Base-by-base conservation (phyloP, 2,888 invertebrate species). In the Melinopterus prodromus region DNA sequence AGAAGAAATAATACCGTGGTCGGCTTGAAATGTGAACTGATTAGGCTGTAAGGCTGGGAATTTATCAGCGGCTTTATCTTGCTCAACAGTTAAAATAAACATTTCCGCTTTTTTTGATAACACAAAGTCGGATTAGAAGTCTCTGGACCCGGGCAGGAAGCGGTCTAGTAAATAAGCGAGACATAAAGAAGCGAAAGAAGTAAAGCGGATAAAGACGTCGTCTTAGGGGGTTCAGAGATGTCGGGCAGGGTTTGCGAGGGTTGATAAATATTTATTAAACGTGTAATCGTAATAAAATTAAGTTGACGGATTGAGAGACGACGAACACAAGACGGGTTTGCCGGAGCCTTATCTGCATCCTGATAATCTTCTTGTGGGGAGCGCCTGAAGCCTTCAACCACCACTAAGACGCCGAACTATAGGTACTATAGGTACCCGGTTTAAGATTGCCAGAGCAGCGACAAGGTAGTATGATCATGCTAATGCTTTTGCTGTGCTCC, bases 401-500 rank as follows among this genome's bases (percentile, higher is more conserved):
- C 88, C 84, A 84, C 87, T 87, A 88, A 88, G 88, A 88, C 85
- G 86, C 84, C 84, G 84, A 85, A 87, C 87, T 87, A 86, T 87
- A 86, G 87, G 85, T 86, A 87, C 87, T 87, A 86, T 87, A 86
- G 87, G 85, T 86, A 85, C 53, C 84, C 84, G 88, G 87, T 87
- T 87, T 88, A 88, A 88, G 88, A 88, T 87, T 79, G 9, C 84
- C 85, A 88, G 87, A 37, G n/a, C 74, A 37, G 36, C 37, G 74
- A 88, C 88, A 88, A 89, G 88, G 88, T 89, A 88, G 86, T 88
- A 89, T 88, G 88, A 89, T 88, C 88, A 87, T 87, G 87, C 87
- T 89, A 89, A 89, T 89, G 89, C 89, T 87, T 89, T 89, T 88
- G 86, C 89, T 86, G 86, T 88, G 89, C 89, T 88, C 83, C 86